Percentiles rank a stretch among this genome's conserved stretches.
These are phyloP conservation scores for Salvelinus fontinalis DNA, from an alignment of 2,113 vertebrate genomes.

Conservation along the genomic window DNA sequence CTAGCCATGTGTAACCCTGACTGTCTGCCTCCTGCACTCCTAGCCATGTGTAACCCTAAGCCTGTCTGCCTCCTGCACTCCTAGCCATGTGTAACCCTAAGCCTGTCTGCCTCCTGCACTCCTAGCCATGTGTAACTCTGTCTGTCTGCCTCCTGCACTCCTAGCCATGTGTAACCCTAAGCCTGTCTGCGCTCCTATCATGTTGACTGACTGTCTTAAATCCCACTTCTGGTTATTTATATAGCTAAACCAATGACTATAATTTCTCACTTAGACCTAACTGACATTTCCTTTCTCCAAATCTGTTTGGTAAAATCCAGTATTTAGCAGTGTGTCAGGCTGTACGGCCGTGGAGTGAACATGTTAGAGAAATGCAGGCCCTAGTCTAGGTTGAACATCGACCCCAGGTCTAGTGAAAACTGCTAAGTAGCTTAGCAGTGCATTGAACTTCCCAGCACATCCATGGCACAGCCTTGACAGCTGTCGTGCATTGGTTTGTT, in stretches of 20 bases:
- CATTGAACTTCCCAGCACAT: neutral
- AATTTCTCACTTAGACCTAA: neutral
- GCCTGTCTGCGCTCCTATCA: neutral
- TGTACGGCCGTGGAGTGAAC: neutral
- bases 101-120: too few relatives aligned
- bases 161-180: too few relatives aligned
- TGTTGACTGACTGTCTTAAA: conserved; percentile 12
- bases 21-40: too few relatives aligned
- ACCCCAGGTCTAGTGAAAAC: neutral
- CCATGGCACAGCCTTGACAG: too few relatives aligned
- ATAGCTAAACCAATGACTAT: neutral
- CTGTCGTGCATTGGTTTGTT: too few relatives aligned
- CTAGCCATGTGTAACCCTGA: too few relatives aligned
- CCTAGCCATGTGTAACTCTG: too few relatives aligned
- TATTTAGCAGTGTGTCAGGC: neutral
- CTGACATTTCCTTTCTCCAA: neutral
- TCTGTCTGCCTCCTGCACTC: too few relatives aligned
- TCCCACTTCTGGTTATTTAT: conserved; percentile 1
- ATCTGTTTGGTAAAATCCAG: neutral
- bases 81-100: too few relatives aligned
- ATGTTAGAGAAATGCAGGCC: neutral
- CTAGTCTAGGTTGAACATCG: neutral
- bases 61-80: too few relatives aligned
- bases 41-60: too few relatives aligned
- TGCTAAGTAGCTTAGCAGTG: too few relatives aligned